Evolutionary conservation across 2,888 invertebrate species (phyloP).

Genomic region (Ochropacha duplaris): DNA sequence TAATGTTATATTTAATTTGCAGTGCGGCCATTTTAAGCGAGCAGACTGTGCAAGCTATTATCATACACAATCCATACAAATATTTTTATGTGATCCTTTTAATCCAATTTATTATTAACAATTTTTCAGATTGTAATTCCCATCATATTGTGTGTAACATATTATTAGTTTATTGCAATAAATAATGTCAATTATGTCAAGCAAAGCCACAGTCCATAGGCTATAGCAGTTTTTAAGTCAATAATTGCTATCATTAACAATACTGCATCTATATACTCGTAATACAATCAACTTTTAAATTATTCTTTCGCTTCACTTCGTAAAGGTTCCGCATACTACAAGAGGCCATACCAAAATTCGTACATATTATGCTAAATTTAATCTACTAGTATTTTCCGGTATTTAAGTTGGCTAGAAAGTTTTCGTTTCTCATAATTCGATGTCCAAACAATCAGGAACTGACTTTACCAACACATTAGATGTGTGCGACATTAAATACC

Average conservation of each 20-base stretch:
- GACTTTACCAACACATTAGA: too few species aligned
- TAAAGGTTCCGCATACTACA: neutral
- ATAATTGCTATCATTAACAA: neutral
- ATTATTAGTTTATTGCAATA: neutral
- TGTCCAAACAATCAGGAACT: too few species aligned
- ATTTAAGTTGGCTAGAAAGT: too few species aligned
- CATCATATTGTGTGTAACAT: neutral
- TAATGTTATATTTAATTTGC: neutral
- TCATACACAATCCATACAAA: neutral
- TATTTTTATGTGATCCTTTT: neutral
- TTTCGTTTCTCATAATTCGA: too few species aligned
- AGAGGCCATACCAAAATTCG: neutral
- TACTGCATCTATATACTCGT: conserved; percentile 1
- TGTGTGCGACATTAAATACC: too few species aligned
- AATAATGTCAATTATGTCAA: neutral
- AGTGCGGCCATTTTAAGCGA: neutral
- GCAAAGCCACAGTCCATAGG: neutral
- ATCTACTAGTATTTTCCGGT: too few species aligned
- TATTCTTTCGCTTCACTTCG: neutral
- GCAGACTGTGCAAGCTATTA: neutral
- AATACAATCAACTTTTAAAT: neutral
- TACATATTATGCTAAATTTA: too few species aligned
- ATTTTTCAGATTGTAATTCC: neutral
- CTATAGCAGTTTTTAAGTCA: neutral
- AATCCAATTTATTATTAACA: neutral